These are phyloP conservation scores for Psilopogon haemacephalus DNA, from an alignment of 2,113 vertebrate genomes.

Conservation along the genomic window DNA sequence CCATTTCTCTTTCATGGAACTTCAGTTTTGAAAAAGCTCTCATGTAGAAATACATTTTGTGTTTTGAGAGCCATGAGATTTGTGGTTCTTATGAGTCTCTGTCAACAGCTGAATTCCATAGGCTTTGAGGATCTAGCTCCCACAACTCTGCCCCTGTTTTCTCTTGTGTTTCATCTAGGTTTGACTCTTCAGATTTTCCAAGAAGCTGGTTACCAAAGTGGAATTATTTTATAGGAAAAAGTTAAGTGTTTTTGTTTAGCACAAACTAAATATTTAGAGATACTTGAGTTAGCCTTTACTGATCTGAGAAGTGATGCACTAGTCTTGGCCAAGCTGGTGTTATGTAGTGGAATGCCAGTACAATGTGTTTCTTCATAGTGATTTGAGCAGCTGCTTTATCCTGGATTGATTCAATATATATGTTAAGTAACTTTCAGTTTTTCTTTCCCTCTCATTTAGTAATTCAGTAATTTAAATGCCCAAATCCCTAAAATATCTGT, in stretches of 20 bases:
- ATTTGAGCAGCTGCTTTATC: not conserved
- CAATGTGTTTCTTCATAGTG: fast-evolving
- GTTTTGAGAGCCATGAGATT: not conserved
- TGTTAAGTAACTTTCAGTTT: not conserved
- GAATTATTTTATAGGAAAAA: not conserved
- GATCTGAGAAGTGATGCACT: not conserved
- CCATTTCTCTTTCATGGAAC: not conserved
- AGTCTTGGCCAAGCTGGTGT: not conserved
- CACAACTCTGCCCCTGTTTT: fast-evolving
- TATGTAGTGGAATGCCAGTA: not conserved
- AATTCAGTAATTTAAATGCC: not conserved
- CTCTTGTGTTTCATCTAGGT: not conserved
- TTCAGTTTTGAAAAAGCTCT: not conserved
- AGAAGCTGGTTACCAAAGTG: not conserved
- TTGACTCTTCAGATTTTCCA: not conserved
- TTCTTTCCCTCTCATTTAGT: not conserved
- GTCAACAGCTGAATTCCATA: not conserved
- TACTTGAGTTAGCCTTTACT: not conserved
- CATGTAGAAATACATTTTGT: not conserved
- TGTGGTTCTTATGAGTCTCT: not conserved
- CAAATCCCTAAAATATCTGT: not conserved
- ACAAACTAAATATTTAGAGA: not conserved
- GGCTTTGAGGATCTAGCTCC: not conserved
- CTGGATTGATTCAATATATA: not conserved
- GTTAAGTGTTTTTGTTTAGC: not conserved